Conservation (phyloP, 2,797 vertebrate genomes). For the Sphaeramia orbicularis region DNA sequence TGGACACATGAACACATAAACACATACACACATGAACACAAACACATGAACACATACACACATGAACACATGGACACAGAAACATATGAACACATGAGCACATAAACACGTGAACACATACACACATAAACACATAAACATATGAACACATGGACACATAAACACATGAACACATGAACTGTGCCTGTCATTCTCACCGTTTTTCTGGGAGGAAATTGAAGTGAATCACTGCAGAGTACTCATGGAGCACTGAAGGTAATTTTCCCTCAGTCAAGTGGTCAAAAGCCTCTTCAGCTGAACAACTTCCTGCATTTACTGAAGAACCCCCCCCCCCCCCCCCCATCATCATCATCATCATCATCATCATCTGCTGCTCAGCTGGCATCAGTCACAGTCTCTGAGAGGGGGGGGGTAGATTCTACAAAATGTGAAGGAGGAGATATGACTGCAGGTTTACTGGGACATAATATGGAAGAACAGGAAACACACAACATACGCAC, state of each 20-base stretch:
- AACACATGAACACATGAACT: too few species aligned
- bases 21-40: too few species aligned
- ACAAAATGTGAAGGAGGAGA: constrained; percentile 7
- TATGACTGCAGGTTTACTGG: constrained; percentile 21
- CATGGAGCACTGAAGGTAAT: constrained; percentile 64
- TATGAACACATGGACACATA: too few species aligned
- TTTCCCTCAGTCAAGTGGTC: constrained; percentile 76
- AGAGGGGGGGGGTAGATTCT: constrained; percentile 31
- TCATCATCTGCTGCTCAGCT: constrained; percentile 35
- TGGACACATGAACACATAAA: too few species aligned
- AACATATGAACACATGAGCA: too few species aligned
- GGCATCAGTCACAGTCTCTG: constrained; percentile 56
- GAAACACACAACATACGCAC: too few species aligned
- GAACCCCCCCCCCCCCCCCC: too few species aligned
- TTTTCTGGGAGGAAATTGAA: constrained; percentile 65
- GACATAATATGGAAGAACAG: constrained; percentile 10
- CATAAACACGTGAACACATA: too few species aligned
- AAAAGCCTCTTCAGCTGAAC: constrained; percentile 75
- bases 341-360: constrained; percentile 38
- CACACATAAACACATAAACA: too few species aligned
- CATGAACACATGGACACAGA: too few species aligned
- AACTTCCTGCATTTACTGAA: constrained; percentile 75
- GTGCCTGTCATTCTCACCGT: too few species aligned
- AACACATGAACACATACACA: too few species aligned
- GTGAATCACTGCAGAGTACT: constrained; percentile 71